Percentiles rank a stretch among this genome's conserved stretches.
Conservation (phyloP, 2,888 invertebrate genomes). For the Pyrrhia umbra region DNA sequence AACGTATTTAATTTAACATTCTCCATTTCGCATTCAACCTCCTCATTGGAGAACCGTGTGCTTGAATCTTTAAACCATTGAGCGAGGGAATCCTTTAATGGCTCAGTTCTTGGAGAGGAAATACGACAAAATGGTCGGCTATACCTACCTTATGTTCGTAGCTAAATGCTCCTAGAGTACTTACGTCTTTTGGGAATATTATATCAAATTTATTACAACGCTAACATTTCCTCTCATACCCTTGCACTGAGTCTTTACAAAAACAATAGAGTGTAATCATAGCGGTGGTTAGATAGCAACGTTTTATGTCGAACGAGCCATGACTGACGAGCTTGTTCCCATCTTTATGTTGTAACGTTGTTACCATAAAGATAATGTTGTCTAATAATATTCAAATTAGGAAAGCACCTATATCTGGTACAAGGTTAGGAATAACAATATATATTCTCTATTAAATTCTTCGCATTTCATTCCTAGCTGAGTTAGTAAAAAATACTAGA, state of each 20-base stretch:
- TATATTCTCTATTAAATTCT: background rate
- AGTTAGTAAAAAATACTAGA: no score
- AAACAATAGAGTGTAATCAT: slow-evolving; percentile 26
- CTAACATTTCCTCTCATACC: background rate
- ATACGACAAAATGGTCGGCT: slow-evolving; percentile 64
- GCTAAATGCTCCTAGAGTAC: slow-evolving; percentile 54
- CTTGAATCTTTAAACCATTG: slow-evolving; percentile 58
- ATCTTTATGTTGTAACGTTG: slow-evolving; percentile 8
- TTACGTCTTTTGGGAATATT: background rate
- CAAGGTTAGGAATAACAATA: background rate
- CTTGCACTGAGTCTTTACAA: background rate
- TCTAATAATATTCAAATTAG: background rate
- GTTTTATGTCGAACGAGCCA: slow-evolving; percentile 13
- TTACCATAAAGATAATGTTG: slow-evolving; percentile 16
- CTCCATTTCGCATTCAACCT: background rate
- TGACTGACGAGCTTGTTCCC: slow-evolving; percentile 23
- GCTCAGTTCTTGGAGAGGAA: slow-evolving; percentile 51
- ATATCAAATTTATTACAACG: no score
- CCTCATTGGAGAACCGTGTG: background rate
- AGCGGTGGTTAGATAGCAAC: slow-evolving; percentile 9
- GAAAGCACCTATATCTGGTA: background rate
- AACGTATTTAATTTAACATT: background rate
- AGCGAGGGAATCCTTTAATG: slow-evolving; percentile 67
- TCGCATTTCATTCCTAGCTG: no score
- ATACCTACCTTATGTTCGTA: slow-evolving; percentile 59